Percentiles rank a stretch among this genome's conserved stretches.
Evolutionary conservation across 2,888 invertebrate species (phyloP).

Genomic region (Ophraella communa): DNA sequence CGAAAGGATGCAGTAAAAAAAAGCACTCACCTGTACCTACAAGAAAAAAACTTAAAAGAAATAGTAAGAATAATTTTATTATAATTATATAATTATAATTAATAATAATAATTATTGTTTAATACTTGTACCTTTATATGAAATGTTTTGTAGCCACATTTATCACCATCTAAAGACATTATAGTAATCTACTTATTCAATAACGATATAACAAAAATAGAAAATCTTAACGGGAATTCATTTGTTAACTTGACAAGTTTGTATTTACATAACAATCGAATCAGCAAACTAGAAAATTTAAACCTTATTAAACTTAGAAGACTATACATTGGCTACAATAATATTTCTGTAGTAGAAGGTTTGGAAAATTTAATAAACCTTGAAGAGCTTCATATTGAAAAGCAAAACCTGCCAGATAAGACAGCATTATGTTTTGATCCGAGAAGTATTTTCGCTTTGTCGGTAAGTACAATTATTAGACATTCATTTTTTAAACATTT

Average conservation of each 20-base stretch:
- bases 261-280: slow-evolving; percentile 83
- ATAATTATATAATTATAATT: too few species aligned
- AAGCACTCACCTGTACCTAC: slow-evolving; percentile 44
- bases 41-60: slow-evolving; percentile 42
- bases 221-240: slow-evolving; percentile 61
- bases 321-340: slow-evolving; percentile 76
- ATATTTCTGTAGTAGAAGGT: slow-evolving; percentile 73
- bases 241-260: slow-evolving; percentile 67
- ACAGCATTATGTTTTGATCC: slow-evolving; percentile 74
- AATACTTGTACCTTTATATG: not conserved
- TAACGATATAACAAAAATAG: slow-evolving; percentile 67
- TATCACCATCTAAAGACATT: slow-evolving; percentile 57
- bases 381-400: slow-evolving; percentile 73
- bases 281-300: slow-evolving; percentile 76
- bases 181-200: slow-evolving; percentile 69
- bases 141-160: slow-evolving; percentile 29
- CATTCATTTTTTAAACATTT: not conserved
- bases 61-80: slow-evolving; percentile 43
- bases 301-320: slow-evolving; percentile 74
- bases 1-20: slow-evolving; percentile 1
- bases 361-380: slow-evolving; percentile 67
- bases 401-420: slow-evolving; percentile 65
- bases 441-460: slow-evolving; percentile 64
- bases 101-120: too few species aligned
- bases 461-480: slow-evolving; percentile 58